phyloP scores from a whole-genome alignment of 2,797 vertebrate species.

The Lacerta agilis region DNA sequence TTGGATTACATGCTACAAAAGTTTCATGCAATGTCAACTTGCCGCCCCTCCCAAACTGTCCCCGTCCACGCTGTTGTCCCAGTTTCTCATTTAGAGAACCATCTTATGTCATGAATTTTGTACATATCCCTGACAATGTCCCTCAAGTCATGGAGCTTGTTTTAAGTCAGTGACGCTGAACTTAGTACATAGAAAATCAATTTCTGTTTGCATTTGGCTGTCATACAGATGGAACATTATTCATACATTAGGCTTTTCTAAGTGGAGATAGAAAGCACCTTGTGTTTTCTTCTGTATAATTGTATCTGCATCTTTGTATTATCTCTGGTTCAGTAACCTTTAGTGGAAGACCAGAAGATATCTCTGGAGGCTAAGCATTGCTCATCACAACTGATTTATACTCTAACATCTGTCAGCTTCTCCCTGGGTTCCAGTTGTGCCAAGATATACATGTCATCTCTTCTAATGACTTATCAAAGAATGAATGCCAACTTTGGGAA shows the following conservation, averaged over 20 bases:
- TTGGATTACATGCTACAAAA: slow-evolving; percentile 62
- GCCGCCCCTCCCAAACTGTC: background rate
- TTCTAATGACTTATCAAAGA: slow-evolving; percentile 69
- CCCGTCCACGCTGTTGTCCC: slow-evolving; percentile 33
- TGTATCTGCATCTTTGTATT: slow-evolving; percentile 69
- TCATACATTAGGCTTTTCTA: slow-evolving; percentile 72
- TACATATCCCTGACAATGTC: slow-evolving; percentile 69
- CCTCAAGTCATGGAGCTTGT: slow-evolving; percentile 67
- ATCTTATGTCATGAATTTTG: slow-evolving; percentile 76
- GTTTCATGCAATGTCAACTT: slow-evolving; percentile 29
- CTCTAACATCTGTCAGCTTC: slow-evolving; percentile 73
- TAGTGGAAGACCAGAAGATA: slow-evolving; percentile 62
- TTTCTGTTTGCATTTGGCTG: slow-evolving; percentile 72
- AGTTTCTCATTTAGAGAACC: slow-evolving; percentile 71
- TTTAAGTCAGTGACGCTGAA: slow-evolving; percentile 59
- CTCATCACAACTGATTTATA: slow-evolving; percentile 72
- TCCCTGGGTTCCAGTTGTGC: slow-evolving; percentile 65
- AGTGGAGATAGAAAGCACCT: slow-evolving; percentile 62
- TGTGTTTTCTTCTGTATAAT: slow-evolving; percentile 69
- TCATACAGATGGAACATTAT: slow-evolving; percentile 69
- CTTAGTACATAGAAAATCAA: slow-evolving; percentile 70
- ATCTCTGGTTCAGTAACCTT: slow-evolving; percentile 70
- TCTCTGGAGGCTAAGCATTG: slow-evolving; percentile 59
- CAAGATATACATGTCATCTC: slow-evolving; percentile 65
- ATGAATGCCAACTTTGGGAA: slow-evolving; percentile 28